Base-by-base conservation (phyloP, 2,797 vertebrate genomes). In the Menidia menidia region DNA sequence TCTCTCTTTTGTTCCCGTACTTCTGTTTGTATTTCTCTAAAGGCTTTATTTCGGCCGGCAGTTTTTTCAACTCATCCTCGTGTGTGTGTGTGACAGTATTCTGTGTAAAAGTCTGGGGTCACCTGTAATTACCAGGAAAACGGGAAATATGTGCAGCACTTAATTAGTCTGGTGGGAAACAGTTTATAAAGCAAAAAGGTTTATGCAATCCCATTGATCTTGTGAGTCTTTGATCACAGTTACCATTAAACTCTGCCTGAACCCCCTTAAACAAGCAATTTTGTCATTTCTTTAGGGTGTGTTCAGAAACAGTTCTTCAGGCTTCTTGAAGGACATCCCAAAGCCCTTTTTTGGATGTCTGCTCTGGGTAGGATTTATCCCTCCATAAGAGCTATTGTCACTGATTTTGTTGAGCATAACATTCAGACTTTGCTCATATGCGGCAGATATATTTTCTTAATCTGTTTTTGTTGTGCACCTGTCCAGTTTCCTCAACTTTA, bases 1-100 rank as follows among this genome's bases (percentile, higher is more conserved):
- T 48, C 19, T 32, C 32, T 6, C 44, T 45, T 66, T 18, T 15
- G 53, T 53, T 25, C 12, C 11, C 25, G n/a, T 58, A 39, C 8
- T 6, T 39, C 52, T 58, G 13, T 54, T 19, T 15, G 25, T 47
- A 4, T 55, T 18, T 47, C 52, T 25, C 1, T 25, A 25, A 30
- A 48, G 54, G 74, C 53, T 54, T 39, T 39, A 39, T 39, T 5
- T 9, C 5, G 5, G 35, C 5, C 3, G 9, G 5, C 19, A 48
- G 54, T 75, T 53, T 54, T 80, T 66, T 42, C 18, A 31, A 35
- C 14, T 56, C 41, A 12, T 18, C 6, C 9, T 44, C 25, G 1
- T 25, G 25, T 25, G 25, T n/a, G n/a, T 51, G 14, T 9, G 2
- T 9, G 13, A 15, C 31, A 15, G 50, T 52, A 52, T 30, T 5